Evolutionary conservation across 1,140 invertebrate species (phyloP), one percentile per base, ranked within the genome.

Genomic region (Trypoxylus dichotomus): DNA sequence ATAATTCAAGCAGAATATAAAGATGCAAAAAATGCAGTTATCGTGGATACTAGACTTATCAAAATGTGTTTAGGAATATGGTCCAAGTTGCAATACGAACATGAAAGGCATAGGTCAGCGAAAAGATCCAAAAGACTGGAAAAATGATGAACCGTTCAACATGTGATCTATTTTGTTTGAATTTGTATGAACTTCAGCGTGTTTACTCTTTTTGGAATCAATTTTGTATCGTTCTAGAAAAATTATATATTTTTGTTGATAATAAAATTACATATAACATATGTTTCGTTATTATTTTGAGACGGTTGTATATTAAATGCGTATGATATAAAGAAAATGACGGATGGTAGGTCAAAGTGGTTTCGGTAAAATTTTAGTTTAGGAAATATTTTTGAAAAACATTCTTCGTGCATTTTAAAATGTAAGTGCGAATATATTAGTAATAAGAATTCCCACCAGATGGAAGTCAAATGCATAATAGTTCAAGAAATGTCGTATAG

Each of bases 61-160:
- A 90, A 90, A 80, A 97, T 97, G 94, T 96, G 95, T 85, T 89
- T 91, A 76, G 95, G 95, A 76, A 91, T 96, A 79, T 96, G 95
- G 95, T 89, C 91, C 0, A 94, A 94, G 82, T 84, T 96, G 25
- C 89, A 91, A 79, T 95, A 95, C 85, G 87, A 87, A 82, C 78
- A 79, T 75, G 21, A 73, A 10, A 37, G 82, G 8, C 60, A 79
- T 19, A 78, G 73, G 21, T 63, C 75, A 41, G 75, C 7, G n/a
- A 73, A 54, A 37, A 80, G 73, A 25, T 41, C n/a, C 41, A 68
- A 29, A 29, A 68, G 60, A 29, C 60, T 25, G 60, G 2, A 3
- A 10, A 29, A 27, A 68, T 68, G 11, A 24, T 24, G 25, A 54
- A 32, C 29, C n/a, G 15, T 5, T 54, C 19, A 5, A 54, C 13